Evolutionary conservation across 2,797 vertebrate species (phyloP), one percentile per base, ranked within the genome.

Genomic region (Pipistrellus kuhlii): DNA sequence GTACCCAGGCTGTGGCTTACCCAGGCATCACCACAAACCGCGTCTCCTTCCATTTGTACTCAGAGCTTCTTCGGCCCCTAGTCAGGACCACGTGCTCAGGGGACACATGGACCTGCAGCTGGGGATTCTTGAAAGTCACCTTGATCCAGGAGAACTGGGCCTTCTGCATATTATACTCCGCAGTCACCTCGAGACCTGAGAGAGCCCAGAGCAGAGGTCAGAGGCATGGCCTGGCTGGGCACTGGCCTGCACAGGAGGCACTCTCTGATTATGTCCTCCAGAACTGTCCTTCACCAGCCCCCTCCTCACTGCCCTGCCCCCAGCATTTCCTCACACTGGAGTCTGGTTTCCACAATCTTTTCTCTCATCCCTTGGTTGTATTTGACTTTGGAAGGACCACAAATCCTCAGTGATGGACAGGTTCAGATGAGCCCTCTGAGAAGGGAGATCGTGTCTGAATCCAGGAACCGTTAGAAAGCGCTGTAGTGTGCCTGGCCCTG

Each of bases 151-250:
- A 91, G 88, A 98, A 98, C n/a, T n/a, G 84, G 10, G 86, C 64
- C 8, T 1, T 77, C 35, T 91, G 75, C 25, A 35, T 41, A 23
- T 97, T 92, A 30, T 96, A 96, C 6, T 95, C 95, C n/a, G 98
- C 98, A 0, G 0, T 96, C 88, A 98, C 96, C 8, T 93, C 53
- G 76, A 98, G 55, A 46, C 97, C 98, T 98, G 95, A 38, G 92
- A 94, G 38, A 14, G 51, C 27, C 73, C 0, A n/a, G 30, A 88
- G 10, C 83, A 76, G 51, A 81, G 32, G 66, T 91, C 27, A 81
- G 41, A 82, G 53, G 73, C 41, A 8, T 48, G 69, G 59, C 17
- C 35, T 20, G 15, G 10, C 66, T 69, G 41, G 23, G 55, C 14
- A 3, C 9, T 23, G 44, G 48, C 73, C 68, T 23, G 62, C 44